Conservation (phyloP, 2,888 invertebrate genomes). For the Pseudanteris insignis region DNA sequence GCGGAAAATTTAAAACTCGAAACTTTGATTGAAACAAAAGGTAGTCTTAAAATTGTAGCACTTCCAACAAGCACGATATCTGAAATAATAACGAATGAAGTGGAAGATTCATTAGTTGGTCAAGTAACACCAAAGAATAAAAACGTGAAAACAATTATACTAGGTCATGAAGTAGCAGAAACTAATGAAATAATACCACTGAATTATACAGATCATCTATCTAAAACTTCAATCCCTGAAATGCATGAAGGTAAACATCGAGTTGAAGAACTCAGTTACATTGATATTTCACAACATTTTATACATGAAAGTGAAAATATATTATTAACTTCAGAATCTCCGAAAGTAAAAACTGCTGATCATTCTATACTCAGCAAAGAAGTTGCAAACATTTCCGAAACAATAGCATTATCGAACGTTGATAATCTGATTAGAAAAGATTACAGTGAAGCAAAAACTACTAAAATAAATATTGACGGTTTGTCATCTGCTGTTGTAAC, state of each 20-base stretch:
- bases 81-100: constrained; percentile 50
- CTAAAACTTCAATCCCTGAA: constrained; percentile 48
- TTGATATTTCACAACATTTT: constrained; percentile 48
- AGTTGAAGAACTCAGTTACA: constrained; percentile 47
- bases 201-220: constrained; percentile 54
- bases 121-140: constrained; percentile 53
- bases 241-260: constrained; percentile 50
- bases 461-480: constrained; percentile 42
- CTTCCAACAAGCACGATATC: constrained; percentile 45
- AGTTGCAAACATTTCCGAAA: constrained; percentile 60
- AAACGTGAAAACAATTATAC: constrained; percentile 52
- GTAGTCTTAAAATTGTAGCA: constrained; percentile 53
- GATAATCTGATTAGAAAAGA: constrained; percentile 41
- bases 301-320: constrained; percentile 51
- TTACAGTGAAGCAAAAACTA: constrained; percentile 40
- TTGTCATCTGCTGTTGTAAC: constrained; percentile 48
- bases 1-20: constrained; percentile 54
- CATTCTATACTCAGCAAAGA: constrained; percentile 58
- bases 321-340: constrained; percentile 23
- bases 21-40: constrained; percentile 50
- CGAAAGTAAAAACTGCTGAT: constrained; percentile 42
- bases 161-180: constrained; percentile 55
- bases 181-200: constrained; percentile 49
- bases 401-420: constrained; percentile 49
- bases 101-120: constrained; percentile 45